Evolutionary conservation across 2,113 vertebrate genomes (phyloP), one percentile per base, ranked within the genome.

Genomic region (Rafetus swinhoei): DNA sequence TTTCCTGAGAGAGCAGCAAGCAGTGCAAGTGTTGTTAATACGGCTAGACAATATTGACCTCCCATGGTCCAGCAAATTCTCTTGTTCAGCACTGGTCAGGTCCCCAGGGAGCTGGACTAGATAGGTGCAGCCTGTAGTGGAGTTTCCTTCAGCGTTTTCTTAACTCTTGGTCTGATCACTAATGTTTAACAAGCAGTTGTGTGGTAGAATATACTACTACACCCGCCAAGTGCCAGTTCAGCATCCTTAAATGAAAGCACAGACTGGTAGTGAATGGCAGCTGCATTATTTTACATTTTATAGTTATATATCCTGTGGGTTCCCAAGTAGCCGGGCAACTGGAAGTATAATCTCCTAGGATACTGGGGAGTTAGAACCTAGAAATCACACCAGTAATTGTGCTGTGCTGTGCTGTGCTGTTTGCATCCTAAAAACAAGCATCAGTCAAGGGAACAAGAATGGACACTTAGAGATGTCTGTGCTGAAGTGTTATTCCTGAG

Each of bases 341-440:
- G 50, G 0, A 14, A 62, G 27, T 85, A 81, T 62, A 93, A 82
- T 4, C 35, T 50, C 7, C 65, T 50, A 53, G 91, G 60, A 88
- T 89, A 91, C 6, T 65, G 24, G 14, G 89, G n/a, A 96, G 56
- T 88, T 84, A 91, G 54, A 95, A 93, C 62, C 25, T 82, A 29
- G 54, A 92, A 56, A 19, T 74, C 84, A 86, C 79, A 83, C 87
- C 87, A 95, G 79, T 77, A 97, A 95, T 90, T 54, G 81, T 90
- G 81, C 79, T 94, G 94, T 94, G 55, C 79, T 90, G 81, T 86
- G 52, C 82, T 92, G 93, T 93, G 72, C 93, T 95, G 87, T 93
- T 96, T 96, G 87, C 89, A 93, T 80, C 92, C 93, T 93, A 88
- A 94, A 94, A 97, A 97, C 85, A 97, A 93, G 95, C 93, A 72